phyloP scores from a whole-genome alignment of 2,888 invertebrate species.

The Neoscelio sp. region DNA sequence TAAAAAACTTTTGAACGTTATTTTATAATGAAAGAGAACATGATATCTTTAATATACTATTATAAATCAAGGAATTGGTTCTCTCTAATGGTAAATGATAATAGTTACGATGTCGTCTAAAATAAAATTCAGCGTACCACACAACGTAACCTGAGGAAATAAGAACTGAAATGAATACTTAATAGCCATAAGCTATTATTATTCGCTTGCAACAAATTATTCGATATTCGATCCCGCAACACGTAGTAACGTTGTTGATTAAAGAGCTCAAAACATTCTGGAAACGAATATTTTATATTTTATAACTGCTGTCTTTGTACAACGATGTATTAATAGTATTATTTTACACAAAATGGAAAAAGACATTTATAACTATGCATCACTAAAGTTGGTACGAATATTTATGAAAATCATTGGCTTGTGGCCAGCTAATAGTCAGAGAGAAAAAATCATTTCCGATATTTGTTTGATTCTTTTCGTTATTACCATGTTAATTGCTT shows the following conservation, averaged over 20 bases:
- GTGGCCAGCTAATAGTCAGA: conserved; percentile 31
- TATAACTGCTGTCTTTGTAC: neutral
- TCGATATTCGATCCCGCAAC: too few relatives aligned
- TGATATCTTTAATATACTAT: too few relatives aligned
- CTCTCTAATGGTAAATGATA: too few relatives aligned
- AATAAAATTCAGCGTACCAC: too few relatives aligned
- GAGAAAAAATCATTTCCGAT: conserved; percentile 23
- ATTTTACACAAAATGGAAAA: conserved; percentile 13
- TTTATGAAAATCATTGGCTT: conserved; percentile 47
- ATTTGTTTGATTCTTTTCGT: conserved; percentile 11
- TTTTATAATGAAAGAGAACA: too few relatives aligned
- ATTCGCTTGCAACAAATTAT: neutral
- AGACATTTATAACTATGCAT: conserved; percentile 33
- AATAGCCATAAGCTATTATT: neutral
- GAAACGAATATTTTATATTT: neutral
- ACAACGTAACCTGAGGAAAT: too few relatives aligned
- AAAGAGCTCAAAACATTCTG: neutral
- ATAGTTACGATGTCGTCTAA: too few relatives aligned
- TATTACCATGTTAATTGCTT: conserved; percentile 15
- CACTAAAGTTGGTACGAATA: conserved; percentile 27
- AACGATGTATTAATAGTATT: neutral
- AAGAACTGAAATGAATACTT: neutral
- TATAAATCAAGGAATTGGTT: too few relatives aligned
- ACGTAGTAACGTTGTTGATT: too few relatives aligned
- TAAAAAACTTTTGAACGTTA: too few relatives aligned